Evolutionary conservation across 2,888 invertebrate species (phyloP), one percentile per base, ranked within the genome.

Genomic region (Copidosoma aretas): DNA sequence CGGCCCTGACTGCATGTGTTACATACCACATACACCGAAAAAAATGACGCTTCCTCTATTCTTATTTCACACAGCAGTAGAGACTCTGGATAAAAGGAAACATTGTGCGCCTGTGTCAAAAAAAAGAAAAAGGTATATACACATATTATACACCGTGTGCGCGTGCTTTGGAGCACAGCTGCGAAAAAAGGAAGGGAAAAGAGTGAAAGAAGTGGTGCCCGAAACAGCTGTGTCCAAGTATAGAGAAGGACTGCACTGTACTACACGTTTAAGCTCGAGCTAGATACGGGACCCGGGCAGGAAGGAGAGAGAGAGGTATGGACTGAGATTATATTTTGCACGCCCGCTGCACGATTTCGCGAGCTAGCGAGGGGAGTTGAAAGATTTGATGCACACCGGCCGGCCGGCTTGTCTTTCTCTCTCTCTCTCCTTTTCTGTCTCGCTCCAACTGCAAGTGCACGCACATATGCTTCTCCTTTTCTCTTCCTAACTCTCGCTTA

Each of bases 341-440:
- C 53, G 64, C 64, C 53, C 10, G 64, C 52, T 64, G 64, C 59
- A 59, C 65, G 54, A 65, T 65, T 65, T 65, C 62, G 24, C 22
- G 22, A 46, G 43, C 43, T 46, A 46, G 17, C 14, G 19, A 15
- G 51, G 52, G 53, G 53, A 53, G 41, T 39, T 22, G 59, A 21
- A 43, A 59, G 39, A 64, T 59, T 51, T 59, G 64, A 46, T 46
- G 43, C 43, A 12, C 43, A 12, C 43, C 43, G 43, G 32, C 53
- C 65, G 65, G 54, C 65, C 65, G 59, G 64, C 52, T 21, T 3
- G 43, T 12, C 12, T 3, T 12, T 46, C 43, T 46, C 43, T 46
- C 17, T 14, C 43, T 3, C 12, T 46, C 12, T 14, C 12, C 12
- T 46, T 46, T 14, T 12, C 43, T 17, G 4, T 46, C 12, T 46